phyloP scores from a whole-genome alignment of 2,888 invertebrate genomes.

The Aporophyla lueneburgensis region DNA sequence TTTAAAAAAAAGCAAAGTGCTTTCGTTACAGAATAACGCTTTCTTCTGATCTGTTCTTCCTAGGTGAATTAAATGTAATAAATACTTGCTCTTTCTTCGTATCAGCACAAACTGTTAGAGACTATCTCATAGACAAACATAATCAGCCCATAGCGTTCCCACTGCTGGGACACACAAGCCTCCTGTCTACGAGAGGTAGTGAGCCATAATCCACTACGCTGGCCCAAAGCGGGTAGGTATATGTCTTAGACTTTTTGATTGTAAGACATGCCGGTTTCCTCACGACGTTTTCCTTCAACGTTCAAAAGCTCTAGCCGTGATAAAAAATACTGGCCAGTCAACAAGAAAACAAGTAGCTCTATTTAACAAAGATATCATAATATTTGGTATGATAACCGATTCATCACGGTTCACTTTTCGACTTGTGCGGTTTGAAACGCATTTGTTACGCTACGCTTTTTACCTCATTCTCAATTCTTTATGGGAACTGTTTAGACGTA shows the following conservation, averaged over 20 bases:
- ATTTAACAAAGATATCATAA: neutral
- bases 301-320: too few relatives aligned
- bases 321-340: too few relatives aligned
- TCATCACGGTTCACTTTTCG: constrained; percentile 15
- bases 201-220: neutral
- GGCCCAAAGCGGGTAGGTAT: neutral
- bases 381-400: constrained; percentile 28
- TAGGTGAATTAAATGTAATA: neutral
- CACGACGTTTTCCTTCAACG: too few relatives aligned
- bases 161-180: neutral
- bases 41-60: neutral
- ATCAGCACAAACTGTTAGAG: neutral
- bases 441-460: constrained; percentile 37
- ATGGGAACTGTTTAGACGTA: constrained; percentile 28
- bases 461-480: constrained; percentile 26
- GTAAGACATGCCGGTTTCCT: neutral
- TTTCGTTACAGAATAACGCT: neutral
- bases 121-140: neutral
- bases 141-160: too few relatives aligned
- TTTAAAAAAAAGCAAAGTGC: neutral
- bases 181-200: neutral
- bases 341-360: too few relatives aligned
- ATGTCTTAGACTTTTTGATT: neutral
- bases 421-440: constrained; percentile 20
- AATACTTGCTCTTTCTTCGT: neutral